Percentiles rank a stretch among this genome's conserved stretches.
Conservation (phyloP, 2,888 invertebrate species). For the Anthophora plumipes region DNA sequence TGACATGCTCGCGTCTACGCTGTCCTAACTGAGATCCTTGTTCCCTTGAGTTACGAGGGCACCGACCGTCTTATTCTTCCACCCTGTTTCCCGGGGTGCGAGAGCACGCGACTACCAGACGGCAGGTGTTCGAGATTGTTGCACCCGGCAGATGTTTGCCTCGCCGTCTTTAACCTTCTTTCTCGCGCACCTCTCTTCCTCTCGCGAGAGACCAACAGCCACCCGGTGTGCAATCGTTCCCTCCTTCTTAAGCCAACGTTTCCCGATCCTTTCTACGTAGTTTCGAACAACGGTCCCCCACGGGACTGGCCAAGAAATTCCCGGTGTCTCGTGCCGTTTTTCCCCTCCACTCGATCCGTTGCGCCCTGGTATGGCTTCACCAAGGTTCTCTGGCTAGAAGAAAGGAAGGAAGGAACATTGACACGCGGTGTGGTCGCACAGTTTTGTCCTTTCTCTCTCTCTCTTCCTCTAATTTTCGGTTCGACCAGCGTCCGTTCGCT, state of each 20-base stretch:
- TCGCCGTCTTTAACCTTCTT: conserved; percentile 71
- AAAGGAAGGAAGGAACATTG: neutral
- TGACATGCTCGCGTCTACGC: neutral
- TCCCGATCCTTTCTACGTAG: conserved; percentile 26
- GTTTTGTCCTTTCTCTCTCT: neutral
- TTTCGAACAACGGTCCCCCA: conserved; percentile 42
- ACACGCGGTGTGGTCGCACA: neutral
- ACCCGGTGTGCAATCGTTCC: conserved; percentile 45
- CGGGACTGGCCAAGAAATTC: conserved; percentile 40
- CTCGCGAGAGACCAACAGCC: conserved; percentile 45
- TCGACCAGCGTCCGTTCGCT: neutral
- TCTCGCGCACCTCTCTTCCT: conserved; percentile 42
- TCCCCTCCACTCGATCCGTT: neutral
- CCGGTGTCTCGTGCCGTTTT: conserved; percentile 40
- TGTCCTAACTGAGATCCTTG: conserved; percentile 10
- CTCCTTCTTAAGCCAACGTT: conserved; percentile 47
- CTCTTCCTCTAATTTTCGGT: neutral
- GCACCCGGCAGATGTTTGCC: conserved; percentile 83
- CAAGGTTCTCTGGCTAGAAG: neutral
- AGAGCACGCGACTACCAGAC: conserved; percentile 83
- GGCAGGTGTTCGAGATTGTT: conserved; percentile 83
- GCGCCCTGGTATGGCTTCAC: neutral
- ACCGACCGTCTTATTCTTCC: conserved; percentile 72
- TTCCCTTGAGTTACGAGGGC: conserved; percentile 67
- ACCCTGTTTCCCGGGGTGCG: conserved; percentile 72